Evolutionary conservation across 1,140 invertebrate genomes (phyloP).

Genomic region (Nasonia giraulti): DNA sequence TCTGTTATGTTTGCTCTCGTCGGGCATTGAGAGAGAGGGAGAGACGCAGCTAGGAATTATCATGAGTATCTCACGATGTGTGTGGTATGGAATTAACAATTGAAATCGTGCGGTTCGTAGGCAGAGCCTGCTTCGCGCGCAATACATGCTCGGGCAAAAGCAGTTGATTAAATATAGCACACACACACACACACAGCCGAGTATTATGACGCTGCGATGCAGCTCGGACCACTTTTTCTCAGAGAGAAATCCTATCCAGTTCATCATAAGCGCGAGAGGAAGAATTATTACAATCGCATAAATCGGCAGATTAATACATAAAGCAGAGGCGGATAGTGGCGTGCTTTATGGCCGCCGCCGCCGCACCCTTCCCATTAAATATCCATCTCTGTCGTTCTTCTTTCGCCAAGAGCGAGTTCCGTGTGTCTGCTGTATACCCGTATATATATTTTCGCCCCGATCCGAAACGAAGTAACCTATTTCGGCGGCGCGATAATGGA

Average conservation of each 20-base stretch:
- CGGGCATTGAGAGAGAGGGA: too few species aligned
- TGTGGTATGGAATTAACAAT: too few species aligned
- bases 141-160: too few species aligned
- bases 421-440: too few species aligned
- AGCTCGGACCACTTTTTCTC: not conserved
- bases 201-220: too few species aligned
- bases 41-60: not conserved
- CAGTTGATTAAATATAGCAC: too few species aligned
- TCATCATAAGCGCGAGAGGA: not conserved
- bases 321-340: not conserved
- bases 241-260: not conserved
- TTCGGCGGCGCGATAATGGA: not conserved
- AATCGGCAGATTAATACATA: constrained; percentile 17
- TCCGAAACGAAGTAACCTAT: constrained; percentile 17
- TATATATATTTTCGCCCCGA: too few species aligned
- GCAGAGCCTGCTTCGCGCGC: too few species aligned
- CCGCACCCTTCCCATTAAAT: not conserved
- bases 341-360: not conserved
- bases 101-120: too few species aligned
- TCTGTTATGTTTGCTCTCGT: not conserved
- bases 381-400: constrained; percentile 6
- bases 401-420: not conserved
- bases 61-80: not conserved
- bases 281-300: constrained; percentile 11
- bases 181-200: too few species aligned